Base-by-base conservation (phyloP, 1,140 invertebrate genomes). In the Ostrea edulis region DNA sequence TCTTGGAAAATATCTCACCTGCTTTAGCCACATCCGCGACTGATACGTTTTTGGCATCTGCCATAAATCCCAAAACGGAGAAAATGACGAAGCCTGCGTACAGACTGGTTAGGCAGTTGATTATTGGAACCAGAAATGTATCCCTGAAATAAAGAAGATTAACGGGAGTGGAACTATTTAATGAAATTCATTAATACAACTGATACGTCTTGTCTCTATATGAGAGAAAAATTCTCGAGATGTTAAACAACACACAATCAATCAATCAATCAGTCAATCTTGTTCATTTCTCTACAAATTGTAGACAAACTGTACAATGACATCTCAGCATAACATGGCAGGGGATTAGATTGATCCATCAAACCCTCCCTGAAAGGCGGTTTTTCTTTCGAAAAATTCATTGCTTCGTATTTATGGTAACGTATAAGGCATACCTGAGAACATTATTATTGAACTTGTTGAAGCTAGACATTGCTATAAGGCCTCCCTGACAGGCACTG, bases 381-480 rank as follows among this genome's bases (percentile, higher is more conserved):
- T 1, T 44, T 44, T 44, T 44, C 5, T 44, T 44, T 44, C 35
- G 5, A 44, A 44, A 44, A 44, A 1, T 44, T 5, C 35, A 5
- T 44, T 44, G 35, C 35, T 44, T 44, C 5, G 35, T 44, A 44
- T 2, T 44, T 44, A 44, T 44, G 35, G 35, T 44, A 44, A 44
- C 35, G 5, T 44, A 44, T 9, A 14, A 11, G 9, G 9, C 14
- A 3, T 85, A 87, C 95, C 95, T 96, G 12, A 98, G 94, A 89
- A 98, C 97, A 92, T 98, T 98, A 93, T 98, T 98, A 92, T 98
- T 97, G 93, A 98, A 98, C 93, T 97, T 97, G 94, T 98, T 98
- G 95, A 98, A 98, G 93, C 97, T 98, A 17, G 98, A 97, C 95
- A 98, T 98, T 90, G 97, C 97, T 92, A 99, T 98, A 96, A 98